These are phyloP conservation scores for Lates calcarifer DNA, from an alignment of 2,113 vertebrate genomes.

Conservation along the genomic window DNA sequence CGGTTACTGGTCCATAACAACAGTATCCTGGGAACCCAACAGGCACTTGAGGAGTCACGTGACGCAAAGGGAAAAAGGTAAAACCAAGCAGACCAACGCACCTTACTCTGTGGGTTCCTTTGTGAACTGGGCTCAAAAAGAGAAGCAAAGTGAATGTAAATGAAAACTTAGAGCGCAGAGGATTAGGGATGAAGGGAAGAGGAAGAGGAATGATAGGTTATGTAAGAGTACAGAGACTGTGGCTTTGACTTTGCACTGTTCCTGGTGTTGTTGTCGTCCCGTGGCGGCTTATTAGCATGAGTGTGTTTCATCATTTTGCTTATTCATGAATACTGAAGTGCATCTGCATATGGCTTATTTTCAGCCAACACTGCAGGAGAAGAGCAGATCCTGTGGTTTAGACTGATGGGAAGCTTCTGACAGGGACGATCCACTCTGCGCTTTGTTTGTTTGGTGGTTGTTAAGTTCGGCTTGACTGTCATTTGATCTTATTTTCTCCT, in stretches of 20 bases:
- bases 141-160: conserved; percentile 9
- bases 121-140: too few species aligned
- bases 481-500: not conserved
- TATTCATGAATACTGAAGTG: conserved; percentile 54
- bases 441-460: not conserved
- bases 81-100: not conserved
- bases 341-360: conserved; percentile 44
- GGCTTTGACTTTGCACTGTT: conserved; percentile 33
- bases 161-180: conserved; percentile 6
- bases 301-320: conserved; percentile 56
- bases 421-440: not conserved
- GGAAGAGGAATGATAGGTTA: not conserved
- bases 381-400: conserved; percentile 4
- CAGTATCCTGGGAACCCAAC: conserved; percentile 64
- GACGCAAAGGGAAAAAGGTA: conserved; percentile 28
- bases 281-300: conserved; percentile 62
- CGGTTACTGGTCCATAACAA: conserved; percentile 71
- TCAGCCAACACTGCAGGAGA: conserved; percentile 24
- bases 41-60: conserved; percentile 54
- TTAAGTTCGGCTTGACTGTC: not conserved
- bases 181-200: conserved; percentile 5
- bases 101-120: not conserved
- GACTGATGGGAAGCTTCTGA: conserved; percentile 3
- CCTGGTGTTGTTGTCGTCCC: conserved; percentile 53
- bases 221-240: conserved; percentile 6